Percentiles rank a stretch among this genome's conserved stretches.
Conservation (phyloP, 2,113 vertebrate genomes). For the Stegostoma tigrinum region DNA sequence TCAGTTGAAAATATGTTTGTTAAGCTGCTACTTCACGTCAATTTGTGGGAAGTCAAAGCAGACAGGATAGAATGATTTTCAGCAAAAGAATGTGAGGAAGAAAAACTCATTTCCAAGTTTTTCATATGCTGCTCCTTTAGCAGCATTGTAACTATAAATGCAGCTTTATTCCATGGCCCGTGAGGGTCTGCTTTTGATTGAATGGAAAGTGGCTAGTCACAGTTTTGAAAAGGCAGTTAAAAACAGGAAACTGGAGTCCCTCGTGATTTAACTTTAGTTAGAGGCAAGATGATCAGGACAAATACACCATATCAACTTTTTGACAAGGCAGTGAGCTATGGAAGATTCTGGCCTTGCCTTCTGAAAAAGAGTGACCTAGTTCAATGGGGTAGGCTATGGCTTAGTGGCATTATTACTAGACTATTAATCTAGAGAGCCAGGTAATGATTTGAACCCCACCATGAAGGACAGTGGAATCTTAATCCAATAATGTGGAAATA, state of each 20-base stretch:
- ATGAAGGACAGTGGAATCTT: no score
- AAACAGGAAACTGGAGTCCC: not conserved
- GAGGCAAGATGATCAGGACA: not conserved
- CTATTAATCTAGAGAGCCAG: no score
- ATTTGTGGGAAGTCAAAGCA: not conserved
- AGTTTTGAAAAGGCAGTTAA: not conserved
- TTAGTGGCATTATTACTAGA: no score
- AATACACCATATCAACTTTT: not conserved
- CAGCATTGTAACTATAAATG: no score
- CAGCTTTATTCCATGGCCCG: not conserved
- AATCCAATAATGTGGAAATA: no score
- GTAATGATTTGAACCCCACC: no score
- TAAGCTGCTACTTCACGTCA: not conserved
- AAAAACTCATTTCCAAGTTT: not conserved
- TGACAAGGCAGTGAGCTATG: not conserved
- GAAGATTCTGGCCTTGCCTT: not conserved
- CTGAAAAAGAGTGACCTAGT: not conserved
- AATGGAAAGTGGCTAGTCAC: not conserved
- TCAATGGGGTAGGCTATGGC: not conserved
- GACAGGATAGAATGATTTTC: not conserved
- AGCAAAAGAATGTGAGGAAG: not conserved
- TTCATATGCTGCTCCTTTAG: not conserved
- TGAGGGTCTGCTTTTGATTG: not conserved
- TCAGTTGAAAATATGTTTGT: not conserved
- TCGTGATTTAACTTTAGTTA: not conserved